These are phyloP conservation scores for Epinotia brunnichana DNA, from an alignment of 2,888 invertebrate species.

Conservation along the genomic window DNA sequence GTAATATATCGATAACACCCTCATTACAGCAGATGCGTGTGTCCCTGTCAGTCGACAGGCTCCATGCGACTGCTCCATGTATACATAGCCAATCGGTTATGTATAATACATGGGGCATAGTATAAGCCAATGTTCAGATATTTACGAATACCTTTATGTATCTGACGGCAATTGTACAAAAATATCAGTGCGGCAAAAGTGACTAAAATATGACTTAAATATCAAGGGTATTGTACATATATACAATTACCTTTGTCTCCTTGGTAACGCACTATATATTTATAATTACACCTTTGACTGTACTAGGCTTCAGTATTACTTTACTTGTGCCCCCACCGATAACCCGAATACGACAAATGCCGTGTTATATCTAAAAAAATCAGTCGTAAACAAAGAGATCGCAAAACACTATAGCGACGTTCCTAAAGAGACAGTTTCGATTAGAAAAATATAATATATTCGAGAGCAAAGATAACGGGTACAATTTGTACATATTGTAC, in stretches of 20 bases:
- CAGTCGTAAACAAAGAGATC: slow-evolving; percentile 72
- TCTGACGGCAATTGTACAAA: neutral
- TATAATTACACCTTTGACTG: neutral
- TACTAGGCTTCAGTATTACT: neutral
- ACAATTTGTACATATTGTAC: neutral
- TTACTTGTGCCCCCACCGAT: neutral
- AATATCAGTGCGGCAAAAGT: neutral
- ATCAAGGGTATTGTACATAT: too few species aligned
- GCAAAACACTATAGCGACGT: slow-evolving; percentile 51
- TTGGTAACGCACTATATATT: neutral
- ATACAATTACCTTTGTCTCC: neutral
- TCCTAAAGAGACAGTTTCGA: slow-evolving; percentile 49
- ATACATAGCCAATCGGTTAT: too few species aligned
- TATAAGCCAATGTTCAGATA: too few species aligned
- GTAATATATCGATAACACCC: neutral
- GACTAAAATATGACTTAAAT: neutral
- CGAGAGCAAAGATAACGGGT: neutral
- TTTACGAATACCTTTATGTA: too few species aligned
- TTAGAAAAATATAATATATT: slow-evolving; percentile 56
- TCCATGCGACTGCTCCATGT: too few species aligned
- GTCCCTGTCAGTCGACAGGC: slow-evolving; percentile 1
- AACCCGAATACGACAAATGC: neutral
- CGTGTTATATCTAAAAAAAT: slow-evolving; percentile 52
- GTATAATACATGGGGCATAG: too few species aligned
- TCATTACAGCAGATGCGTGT: neutral